phyloP scores from a whole-genome alignment of 2,113 vertebrate species.

The Anser cygnoides region DNA sequence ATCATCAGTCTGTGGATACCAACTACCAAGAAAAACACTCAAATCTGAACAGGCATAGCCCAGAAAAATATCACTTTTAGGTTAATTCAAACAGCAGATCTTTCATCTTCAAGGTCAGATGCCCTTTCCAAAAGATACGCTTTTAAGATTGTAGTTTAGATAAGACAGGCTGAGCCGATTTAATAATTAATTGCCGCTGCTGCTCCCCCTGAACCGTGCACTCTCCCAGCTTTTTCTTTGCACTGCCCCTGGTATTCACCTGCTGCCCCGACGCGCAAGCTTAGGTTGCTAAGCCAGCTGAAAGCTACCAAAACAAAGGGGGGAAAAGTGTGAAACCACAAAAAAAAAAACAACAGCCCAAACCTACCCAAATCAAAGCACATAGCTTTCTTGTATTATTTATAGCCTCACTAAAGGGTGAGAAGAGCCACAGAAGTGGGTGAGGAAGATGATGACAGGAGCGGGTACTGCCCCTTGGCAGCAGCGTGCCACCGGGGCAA shows the following conservation, averaged over 20 bases:
- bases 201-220: neutral
- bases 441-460: neutral
- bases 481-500: accelerated
- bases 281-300: neutral
- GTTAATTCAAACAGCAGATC: neutral
- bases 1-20: neutral
- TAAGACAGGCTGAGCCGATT: neutral
- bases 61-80: neutral
- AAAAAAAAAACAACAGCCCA: neutral
- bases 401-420: accelerated
- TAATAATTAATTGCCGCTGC: constrained; percentile 25
- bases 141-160: constrained; percentile 8
- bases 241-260: neutral
- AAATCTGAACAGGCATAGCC: neutral
- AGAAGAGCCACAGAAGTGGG: neutral
- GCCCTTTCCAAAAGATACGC: neutral
- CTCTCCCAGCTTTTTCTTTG: neutral
- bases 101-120: neutral
- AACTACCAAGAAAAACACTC: neutral
- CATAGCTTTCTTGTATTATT: neutral
- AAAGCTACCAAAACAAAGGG: neutral
- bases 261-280: neutral
- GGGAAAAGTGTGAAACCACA: neutral
- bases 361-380: neutral
- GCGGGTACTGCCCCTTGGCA: accelerated